Evolutionary conservation across 2,888 invertebrate genomes (phyloP).

Genomic region (Noctua comes): DNA sequence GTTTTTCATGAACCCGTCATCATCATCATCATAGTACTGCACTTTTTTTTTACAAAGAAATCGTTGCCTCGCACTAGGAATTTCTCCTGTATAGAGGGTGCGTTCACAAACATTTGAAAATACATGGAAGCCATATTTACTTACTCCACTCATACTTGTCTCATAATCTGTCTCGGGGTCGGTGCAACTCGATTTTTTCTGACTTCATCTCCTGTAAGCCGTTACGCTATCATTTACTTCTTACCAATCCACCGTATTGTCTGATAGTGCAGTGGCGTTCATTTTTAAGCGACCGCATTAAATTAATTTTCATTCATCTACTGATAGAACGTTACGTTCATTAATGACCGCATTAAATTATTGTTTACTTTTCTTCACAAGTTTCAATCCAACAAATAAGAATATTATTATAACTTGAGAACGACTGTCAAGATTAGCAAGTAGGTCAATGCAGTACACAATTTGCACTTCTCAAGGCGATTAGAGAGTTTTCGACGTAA

Average conservation of each 20-base stretch:
- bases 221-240: too few relatives aligned
- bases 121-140: too few relatives aligned
- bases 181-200: background rate
- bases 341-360: background rate
- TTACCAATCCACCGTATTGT: background rate
- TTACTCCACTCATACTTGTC: too few relatives aligned
- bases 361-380: constrained; percentile 21
- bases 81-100: too few relatives aligned
- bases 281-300: background rate
- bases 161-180: too few relatives aligned
- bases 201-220: fast-evolving
- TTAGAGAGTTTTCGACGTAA: constrained; percentile 60
- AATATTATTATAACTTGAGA: constrained; percentile 33
- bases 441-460: constrained; percentile 67
- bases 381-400: constrained; percentile 19
- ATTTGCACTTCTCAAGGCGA: constrained; percentile 66
- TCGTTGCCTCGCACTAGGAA: too few relatives aligned
- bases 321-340: background rate
- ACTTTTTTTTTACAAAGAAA: too few relatives aligned
- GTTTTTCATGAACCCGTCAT: too few relatives aligned
- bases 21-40: too few relatives aligned
- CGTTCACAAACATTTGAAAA: too few relatives aligned
- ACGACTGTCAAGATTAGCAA: constrained; percentile 60
- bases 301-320: background rate
- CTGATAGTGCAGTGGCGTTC: background rate